Conservation (phyloP, 2,888 invertebrate species). For the Anticlea derivata region DNA sequence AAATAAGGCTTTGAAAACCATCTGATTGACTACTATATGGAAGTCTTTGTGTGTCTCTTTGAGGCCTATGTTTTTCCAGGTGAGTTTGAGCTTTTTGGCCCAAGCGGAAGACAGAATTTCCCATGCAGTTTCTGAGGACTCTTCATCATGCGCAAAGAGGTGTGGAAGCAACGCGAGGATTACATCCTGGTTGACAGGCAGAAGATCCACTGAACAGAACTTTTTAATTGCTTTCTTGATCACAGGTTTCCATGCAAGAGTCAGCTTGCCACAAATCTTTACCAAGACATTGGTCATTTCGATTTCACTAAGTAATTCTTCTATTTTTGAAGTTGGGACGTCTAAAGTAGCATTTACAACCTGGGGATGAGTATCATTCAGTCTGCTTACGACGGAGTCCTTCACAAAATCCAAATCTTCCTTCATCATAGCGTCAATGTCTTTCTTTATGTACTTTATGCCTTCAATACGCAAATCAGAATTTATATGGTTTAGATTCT, state of each 20-base stretch:
- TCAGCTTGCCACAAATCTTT: constrained; percentile 73
- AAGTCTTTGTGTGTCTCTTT: constrained; percentile 45
- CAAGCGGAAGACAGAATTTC: constrained; percentile 66
- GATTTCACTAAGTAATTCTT: constrained; percentile 69
- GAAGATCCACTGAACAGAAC: constrained; percentile 68
- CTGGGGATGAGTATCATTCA: constrained; percentile 86
- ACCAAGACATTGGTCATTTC: constrained; percentile 77
- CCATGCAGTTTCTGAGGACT: constrained; percentile 56
- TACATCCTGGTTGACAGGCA: constrained; percentile 81
- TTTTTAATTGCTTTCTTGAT: constrained; percentile 67
- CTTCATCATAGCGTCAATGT: constrained; percentile 73
- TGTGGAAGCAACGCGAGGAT: constrained; percentile 85
- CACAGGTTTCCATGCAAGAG: constrained; percentile 69
- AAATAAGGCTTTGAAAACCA: constrained; percentile 52
- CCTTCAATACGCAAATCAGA: constrained; percentile 86
- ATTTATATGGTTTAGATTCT: constrained; percentile 89
- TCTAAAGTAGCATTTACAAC: constrained; percentile 85
- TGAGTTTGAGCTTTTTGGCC: constrained; percentile 61
- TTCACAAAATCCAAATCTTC: constrained; percentile 85
- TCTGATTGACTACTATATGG: constrained; percentile 47
- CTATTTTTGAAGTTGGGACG: constrained; percentile 61
- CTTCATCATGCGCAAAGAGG: constrained; percentile 80
- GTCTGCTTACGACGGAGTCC: constrained; percentile 85
- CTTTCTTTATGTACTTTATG: constrained; percentile 85
- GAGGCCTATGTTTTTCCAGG: constrained; percentile 40